A percentile compares a stretch with the other conserved stretches of the same genome.
These are phyloP conservation scores for Vombatus ursinus DNA, from an alignment of 2,113 vertebrate species.

Conservation along the genomic window DNA sequence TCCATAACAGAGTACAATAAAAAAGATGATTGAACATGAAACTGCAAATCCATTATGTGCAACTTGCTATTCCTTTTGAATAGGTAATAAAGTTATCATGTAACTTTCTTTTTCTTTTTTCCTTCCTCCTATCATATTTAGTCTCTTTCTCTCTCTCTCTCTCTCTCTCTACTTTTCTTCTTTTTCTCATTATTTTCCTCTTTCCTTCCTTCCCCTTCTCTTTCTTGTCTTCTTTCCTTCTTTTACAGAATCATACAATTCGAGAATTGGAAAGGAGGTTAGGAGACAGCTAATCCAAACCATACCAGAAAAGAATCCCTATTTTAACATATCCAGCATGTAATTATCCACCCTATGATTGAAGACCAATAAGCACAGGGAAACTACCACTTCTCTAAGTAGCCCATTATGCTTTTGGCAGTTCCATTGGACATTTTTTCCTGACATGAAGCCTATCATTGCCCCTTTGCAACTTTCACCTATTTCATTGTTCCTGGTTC, in stretches of 20 bases:
- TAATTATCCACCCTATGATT: not conserved
- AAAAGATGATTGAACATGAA: not conserved
- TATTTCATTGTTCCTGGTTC: not conserved
- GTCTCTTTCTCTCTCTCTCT: too few species aligned
- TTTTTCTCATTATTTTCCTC: not conserved
- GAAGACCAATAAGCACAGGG: not conserved
- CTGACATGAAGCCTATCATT: not conserved
- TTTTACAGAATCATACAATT: not conserved
- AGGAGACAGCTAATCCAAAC: not conserved
- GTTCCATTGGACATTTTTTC: not conserved
- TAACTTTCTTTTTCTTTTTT: not conserved
- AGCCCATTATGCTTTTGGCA: not conserved
- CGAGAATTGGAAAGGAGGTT: not conserved
- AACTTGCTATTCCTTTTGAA: not conserved
- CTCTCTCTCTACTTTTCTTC: not conserved
- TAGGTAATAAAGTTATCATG: not conserved
- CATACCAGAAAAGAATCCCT: not conserved
- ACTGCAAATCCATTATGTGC: not conserved
- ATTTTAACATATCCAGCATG: not conserved
- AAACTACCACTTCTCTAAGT: not conserved
- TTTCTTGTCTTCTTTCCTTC: not conserved
- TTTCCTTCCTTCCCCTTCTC: not conserved
- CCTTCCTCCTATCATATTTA: not conserved
- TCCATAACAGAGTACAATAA: not conserved
- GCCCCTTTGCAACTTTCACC: not conserved